Conservation (phyloP, 1,140 invertebrate genomes). For the Trissolcus basalis region DNA sequence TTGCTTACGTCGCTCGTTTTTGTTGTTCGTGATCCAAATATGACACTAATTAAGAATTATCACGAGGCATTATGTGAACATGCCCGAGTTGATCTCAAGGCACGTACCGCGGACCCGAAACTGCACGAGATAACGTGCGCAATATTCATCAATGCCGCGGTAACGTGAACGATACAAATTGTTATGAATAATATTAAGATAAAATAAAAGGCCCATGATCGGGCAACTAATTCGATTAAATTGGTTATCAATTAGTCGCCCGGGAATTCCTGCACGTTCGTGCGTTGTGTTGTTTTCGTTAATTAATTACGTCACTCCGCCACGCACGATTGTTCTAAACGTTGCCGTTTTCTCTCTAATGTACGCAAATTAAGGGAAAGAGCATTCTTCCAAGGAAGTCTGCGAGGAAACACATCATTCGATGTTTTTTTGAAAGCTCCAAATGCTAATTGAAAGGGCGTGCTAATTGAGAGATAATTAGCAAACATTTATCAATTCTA, state of each 20-base stretch:
- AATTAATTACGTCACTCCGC: constrained; percentile 14
- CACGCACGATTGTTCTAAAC: constrained; percentile 26
- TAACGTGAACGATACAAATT: constrained; percentile 36
- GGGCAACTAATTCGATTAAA: constrained; percentile 34
- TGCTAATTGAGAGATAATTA: no score
- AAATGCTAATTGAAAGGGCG: no score
- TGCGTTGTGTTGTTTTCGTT: constrained; percentile 13
- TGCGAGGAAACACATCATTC: no score
- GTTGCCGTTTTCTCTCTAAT: constrained; percentile 7
- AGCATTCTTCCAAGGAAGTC: not conserved
- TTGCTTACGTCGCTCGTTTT: no score
- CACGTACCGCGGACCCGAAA: constrained; percentile 2
- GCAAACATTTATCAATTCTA: no score
- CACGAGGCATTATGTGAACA: no score
- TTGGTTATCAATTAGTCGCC: constrained; percentile 28
- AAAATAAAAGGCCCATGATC: constrained; percentile 29
- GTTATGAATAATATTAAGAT: constrained; percentile 52
- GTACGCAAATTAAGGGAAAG: constrained; percentile 12
- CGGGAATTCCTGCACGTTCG: constrained; percentile 6
- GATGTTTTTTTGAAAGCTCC: no score
- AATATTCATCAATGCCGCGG: constrained; percentile 19
- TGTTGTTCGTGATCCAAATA: no score
- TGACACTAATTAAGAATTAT: no score
- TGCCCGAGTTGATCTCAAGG: not conserved
- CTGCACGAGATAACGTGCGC: constrained; percentile 10